Conservation (phyloP, 2,797 vertebrate genomes). For the Pagetopsis macropterus region DNA sequence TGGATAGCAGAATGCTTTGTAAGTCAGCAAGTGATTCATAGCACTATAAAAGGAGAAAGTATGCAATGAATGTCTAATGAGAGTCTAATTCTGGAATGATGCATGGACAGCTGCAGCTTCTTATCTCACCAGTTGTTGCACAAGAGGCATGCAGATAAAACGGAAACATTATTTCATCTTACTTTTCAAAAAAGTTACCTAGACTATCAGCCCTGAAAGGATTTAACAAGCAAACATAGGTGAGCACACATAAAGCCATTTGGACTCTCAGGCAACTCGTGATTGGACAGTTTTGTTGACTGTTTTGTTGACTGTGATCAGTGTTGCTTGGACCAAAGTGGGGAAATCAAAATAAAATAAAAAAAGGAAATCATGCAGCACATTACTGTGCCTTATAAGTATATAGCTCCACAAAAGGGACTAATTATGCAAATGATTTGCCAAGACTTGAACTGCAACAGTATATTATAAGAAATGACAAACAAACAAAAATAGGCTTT, state of each 20-base stretch:
- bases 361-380: background rate
- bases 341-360: background rate
- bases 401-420: background rate
- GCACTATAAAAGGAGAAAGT: conserved; percentile 25
- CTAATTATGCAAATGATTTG: background rate
- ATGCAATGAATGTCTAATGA: conserved; percentile 18
- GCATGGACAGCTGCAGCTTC: conserved; percentile 9
- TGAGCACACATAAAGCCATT: background rate
- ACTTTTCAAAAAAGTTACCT: background rate
- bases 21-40: conserved; percentile 39
- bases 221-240: background rate
- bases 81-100: conserved; percentile 28
- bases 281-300: background rate
- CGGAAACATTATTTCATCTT: background rate
- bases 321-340: background rate
- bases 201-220: background rate
- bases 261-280: background rate
- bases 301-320: background rate
- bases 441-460: background rate
- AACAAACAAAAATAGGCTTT: background rate
- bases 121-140: conserved; percentile 11
- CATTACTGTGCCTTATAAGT: background rate
- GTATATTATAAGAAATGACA: background rate
- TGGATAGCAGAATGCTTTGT: conserved; percentile 25
- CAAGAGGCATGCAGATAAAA: background rate